Conservation (phyloP, 2,888 invertebrate genomes). For the Allacma fusca region DNA sequence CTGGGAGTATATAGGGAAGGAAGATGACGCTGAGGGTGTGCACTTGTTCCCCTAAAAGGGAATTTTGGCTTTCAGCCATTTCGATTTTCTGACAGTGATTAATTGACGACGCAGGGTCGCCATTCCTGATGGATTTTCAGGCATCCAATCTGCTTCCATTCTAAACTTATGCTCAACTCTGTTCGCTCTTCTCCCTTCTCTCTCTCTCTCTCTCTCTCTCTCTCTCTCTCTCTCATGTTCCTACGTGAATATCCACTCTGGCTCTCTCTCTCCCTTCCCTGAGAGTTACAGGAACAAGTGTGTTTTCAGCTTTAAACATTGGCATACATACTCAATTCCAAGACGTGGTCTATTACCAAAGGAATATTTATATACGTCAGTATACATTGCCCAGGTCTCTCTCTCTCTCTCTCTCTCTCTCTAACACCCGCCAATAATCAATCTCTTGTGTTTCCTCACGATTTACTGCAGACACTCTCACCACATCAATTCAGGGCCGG, state of each 20-base stretch:
- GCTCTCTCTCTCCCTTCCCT: neutral
- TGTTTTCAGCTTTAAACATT: neutral
- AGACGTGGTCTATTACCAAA: no score
- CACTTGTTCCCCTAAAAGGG: constrained; percentile 60
- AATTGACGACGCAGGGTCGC: constrained; percentile 62
- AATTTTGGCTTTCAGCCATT: constrained; percentile 62
- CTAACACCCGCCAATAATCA: constrained; percentile 40
- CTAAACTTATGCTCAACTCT: constrained; percentile 34
- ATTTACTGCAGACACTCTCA: constrained; percentile 33
- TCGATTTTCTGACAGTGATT: constrained; percentile 62
- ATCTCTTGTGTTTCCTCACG: constrained; percentile 36
- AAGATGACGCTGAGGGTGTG: constrained; percentile 45
- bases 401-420: constrained; percentile 22
- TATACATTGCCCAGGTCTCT: neutral
- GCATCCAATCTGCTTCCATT: constrained; percentile 60
- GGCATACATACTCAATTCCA: neutral
- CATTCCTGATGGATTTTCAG: constrained; percentile 61
- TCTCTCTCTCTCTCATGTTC: neutral
- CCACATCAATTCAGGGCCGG: constrained; percentile 25
- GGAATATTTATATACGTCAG: neutral
- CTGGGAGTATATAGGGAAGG: constrained; percentile 27
- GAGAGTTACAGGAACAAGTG: neutral
- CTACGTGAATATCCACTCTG: neutral
- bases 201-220: neutral
- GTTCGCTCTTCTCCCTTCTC: constrained; percentile 22